Evolutionary conservation across 1,140 invertebrate genomes (phyloP).

Genomic region (Campoletis sonorensis): DNA sequence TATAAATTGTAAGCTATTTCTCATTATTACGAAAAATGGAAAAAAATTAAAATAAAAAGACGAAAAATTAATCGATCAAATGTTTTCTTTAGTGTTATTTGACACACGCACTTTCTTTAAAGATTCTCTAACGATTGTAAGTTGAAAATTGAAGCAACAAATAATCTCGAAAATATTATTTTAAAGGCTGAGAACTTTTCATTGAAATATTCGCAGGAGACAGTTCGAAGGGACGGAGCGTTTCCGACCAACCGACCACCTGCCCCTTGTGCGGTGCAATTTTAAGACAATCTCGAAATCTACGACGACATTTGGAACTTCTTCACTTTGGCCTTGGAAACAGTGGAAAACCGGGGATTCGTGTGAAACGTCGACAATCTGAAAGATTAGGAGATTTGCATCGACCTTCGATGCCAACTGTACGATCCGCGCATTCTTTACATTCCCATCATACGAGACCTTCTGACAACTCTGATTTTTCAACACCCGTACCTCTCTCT

Average conservation of each 20-base stretch:
- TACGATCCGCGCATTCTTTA: constrained; percentile 50
- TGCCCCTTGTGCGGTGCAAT: constrained; percentile 73
- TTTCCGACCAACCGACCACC: constrained; percentile 72
- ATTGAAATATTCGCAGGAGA: constrained; percentile 62
- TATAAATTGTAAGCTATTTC: too few species aligned
- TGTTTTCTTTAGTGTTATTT: too few species aligned
- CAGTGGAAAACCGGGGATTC: constrained; percentile 56
- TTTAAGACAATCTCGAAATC: constrained; percentile 72
- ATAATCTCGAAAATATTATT: not conserved
- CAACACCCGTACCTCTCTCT: constrained; percentile 59
- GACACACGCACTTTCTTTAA: too few species aligned
- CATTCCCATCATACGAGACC: constrained; percentile 54
- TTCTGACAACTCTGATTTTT: constrained; percentile 59
- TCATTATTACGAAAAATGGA: too few species aligned
- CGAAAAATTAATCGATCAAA: too few species aligned
- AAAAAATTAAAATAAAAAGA: too few species aligned
- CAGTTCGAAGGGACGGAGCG: constrained; percentile 63
- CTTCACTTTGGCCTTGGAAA: constrained; percentile 70
- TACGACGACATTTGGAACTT: constrained; percentile 72
- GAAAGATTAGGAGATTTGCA: constrained; percentile 52
- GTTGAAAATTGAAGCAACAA: too few species aligned
- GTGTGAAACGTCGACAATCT: constrained; percentile 56
- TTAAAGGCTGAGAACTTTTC: constrained; percentile 2
- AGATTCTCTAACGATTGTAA: too few species aligned
- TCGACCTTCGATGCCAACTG: constrained; percentile 53